These are phyloP conservation scores for Ormia ochracea DNA, from an alignment of 2,888 invertebrate species.

Conservation along the genomic window DNA sequence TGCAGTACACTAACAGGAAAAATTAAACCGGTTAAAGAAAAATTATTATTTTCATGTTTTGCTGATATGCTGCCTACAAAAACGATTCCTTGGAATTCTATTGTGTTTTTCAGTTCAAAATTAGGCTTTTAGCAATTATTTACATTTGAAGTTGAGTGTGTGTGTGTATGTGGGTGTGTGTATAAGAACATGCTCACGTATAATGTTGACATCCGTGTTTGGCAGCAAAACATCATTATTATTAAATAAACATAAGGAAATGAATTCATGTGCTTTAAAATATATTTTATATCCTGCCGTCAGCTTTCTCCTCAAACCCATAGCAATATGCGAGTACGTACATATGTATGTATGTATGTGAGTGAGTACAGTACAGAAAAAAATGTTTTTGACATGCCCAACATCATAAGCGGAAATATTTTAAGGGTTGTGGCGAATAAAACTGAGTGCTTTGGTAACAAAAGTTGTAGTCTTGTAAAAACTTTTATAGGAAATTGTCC, in stretches of 20 bases:
- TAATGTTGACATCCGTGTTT: background rate
- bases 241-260: background rate
- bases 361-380: background rate
- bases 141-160: too few species aligned
- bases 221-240: background rate
- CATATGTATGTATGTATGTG: background rate
- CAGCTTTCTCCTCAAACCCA: background rate
- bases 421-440: background rate
- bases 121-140: too few species aligned
- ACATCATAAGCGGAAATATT: background rate
- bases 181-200: background rate
- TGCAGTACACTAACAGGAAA: too few species aligned
- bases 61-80: too few species aligned
- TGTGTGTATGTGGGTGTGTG: too few species aligned
- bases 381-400: background rate
- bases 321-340: background rate
- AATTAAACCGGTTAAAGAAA: too few species aligned
- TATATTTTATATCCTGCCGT: background rate
- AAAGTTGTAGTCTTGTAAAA: background rate
- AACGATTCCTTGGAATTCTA: too few species aligned
- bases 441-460: background rate
- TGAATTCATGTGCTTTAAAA: background rate
- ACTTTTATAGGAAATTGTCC: constrained; percentile 12
- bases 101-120: too few species aligned
- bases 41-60: too few species aligned